Percentiles rank a stretch among this genome's conserved stretches.
These are phyloP conservation scores for Tryphoninae sp. DNA, from an alignment of 2,888 invertebrate species.

Conservation along the genomic window DNA sequence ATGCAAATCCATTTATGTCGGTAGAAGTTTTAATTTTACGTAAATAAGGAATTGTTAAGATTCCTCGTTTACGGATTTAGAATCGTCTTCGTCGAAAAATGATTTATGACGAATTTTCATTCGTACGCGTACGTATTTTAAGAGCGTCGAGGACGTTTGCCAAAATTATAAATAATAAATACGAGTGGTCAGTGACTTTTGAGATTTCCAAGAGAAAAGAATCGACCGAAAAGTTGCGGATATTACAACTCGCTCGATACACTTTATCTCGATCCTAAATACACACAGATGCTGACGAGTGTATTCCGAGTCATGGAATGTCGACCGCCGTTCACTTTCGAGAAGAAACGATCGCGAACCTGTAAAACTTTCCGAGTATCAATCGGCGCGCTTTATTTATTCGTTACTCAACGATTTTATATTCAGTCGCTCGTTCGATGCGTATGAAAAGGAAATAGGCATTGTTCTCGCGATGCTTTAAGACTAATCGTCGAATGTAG, in stretches of 20 bases:
- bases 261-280: not conserved
- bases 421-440: not conserved
- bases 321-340: conserved; percentile 51
- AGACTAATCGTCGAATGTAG: too few relatives aligned
- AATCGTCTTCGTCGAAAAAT: not conserved
- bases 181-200: not conserved
- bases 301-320: conserved; percentile 34
- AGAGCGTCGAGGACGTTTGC: not conserved
- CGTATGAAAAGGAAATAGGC: too few relatives aligned
- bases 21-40: not conserved
- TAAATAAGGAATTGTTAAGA: not conserved
- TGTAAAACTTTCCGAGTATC: not conserved
- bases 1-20: not conserved
- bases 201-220: not conserved
- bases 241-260: not conserved
- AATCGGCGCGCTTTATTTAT: not conserved
- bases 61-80: too few relatives aligned
- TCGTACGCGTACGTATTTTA: not conserved
- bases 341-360: not conserved
- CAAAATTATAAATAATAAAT: conserved; percentile 9
- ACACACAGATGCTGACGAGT: not conserved
- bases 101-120: not conserved
- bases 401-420: not conserved
- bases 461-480: too few relatives aligned
- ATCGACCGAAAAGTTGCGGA: not conserved